Evolutionary conservation across 2,797 vertebrate genomes (phyloP).

Genomic region (Typhlichthys eigenmanni): DNA sequence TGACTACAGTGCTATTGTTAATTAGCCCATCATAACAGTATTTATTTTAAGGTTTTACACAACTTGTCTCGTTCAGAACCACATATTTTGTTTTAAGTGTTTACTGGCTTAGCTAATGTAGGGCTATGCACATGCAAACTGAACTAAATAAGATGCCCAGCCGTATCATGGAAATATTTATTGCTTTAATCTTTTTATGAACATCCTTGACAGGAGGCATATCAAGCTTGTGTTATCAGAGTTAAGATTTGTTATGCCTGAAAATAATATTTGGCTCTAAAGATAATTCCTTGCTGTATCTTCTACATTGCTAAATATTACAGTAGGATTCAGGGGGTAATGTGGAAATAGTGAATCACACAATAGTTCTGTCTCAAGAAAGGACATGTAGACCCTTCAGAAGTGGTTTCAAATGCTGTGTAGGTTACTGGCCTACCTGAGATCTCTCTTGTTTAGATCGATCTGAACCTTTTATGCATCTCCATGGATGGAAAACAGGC

Average conservation of each 20-base stretch:
- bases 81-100: neutral
- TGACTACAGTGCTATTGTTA: too few species aligned
- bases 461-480: too few species aligned
- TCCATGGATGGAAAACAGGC: conserved; percentile 58
- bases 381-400: too few species aligned
- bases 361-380: neutral
- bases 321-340: neutral
- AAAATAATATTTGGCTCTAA: conserved; percentile 33
- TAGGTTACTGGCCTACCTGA: too few species aligned
- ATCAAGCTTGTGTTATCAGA: conserved; percentile 45
- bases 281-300: conserved; percentile 15
- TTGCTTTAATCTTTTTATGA: conserved; percentile 35
- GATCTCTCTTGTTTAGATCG: too few species aligned
- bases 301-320: conserved; percentile 15
- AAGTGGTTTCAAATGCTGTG: too few species aligned
- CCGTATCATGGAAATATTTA: conserved; percentile 15
- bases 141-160: conserved; percentile 16
- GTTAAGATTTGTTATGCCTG: conserved; percentile 35
- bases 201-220: conserved; percentile 30
- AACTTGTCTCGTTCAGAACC: conserved; percentile 1
- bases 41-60: neutral
- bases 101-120: neutral
- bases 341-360: neutral
- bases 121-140: neutral
- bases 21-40: conserved; percentile 1